These are phyloP conservation scores for Etheostoma spectabile DNA, from an alignment of 2,113 vertebrate genomes.

Conservation along the genomic window DNA sequence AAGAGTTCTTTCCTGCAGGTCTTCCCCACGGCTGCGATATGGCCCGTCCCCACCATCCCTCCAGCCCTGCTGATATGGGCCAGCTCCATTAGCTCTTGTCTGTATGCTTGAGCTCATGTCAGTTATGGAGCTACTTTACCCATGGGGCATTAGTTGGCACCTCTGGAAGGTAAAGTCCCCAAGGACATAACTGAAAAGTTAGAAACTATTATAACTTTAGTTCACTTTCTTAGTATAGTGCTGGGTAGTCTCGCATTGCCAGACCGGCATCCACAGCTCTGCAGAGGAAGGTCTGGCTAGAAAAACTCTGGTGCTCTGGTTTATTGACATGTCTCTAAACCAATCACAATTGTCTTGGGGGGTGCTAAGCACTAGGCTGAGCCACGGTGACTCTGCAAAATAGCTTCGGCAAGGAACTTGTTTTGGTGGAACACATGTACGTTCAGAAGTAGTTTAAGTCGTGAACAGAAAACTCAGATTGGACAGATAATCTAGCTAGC, in stretches of 20 bases:
- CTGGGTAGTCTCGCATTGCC: background rate
- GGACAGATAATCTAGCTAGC: no score
- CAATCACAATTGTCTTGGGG: no score
- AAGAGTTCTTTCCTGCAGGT: conserved; percentile 74
- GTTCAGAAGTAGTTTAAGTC: no score
- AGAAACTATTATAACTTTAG: conserved; percentile 64
- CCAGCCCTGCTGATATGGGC: conserved; percentile 74
- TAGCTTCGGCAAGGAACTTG: no score
- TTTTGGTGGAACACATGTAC: no score
- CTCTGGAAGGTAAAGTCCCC: conserved; percentile 67
- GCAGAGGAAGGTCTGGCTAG: no score
- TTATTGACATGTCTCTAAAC: no score
- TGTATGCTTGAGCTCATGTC: conserved; percentile 75
- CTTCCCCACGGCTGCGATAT: conserved; percentile 69
- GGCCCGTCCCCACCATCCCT: conserved; percentile 61
- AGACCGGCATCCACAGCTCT: no score
- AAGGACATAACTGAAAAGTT: conserved; percentile 72
- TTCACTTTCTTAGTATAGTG: conserved; percentile 37
- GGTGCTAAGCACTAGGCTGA: no score
- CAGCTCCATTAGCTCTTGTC: conserved; percentile 74
- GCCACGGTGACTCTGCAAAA: no score
- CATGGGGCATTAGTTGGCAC: conserved; percentile 62
- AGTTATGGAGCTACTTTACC: conserved; percentile 69
- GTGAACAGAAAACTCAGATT: no score
- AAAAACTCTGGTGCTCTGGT: no score